These are phyloP conservation scores for Hippocampus barbouri DNA, from an alignment of 2,113 vertebrate species.

Conservation along the genomic window DNA sequence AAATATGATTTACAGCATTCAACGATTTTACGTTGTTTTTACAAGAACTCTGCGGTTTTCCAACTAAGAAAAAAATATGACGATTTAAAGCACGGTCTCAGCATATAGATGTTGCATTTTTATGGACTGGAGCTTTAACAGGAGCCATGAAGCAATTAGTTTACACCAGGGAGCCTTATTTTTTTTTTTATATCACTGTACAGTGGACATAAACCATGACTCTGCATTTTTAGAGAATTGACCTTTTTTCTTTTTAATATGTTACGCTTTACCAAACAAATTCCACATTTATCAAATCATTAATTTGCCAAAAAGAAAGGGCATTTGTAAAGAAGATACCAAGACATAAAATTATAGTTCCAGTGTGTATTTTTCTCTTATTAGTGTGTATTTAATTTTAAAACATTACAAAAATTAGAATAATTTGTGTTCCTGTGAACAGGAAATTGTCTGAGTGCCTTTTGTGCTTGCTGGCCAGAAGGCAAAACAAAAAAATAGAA, in stretches of 20 bases:
- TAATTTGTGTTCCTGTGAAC: slow-evolving; percentile 30
- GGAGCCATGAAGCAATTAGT: background rate
- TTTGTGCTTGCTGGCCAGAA: slow-evolving; percentile 33
- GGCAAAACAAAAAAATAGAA: slow-evolving; percentile 40
- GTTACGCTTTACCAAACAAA: background rate
- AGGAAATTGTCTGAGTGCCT: slow-evolving; percentile 41
- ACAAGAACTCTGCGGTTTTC: background rate
- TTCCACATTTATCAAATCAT: background rate
- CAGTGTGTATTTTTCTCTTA: background rate
- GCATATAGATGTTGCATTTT: slow-evolving; percentile 1
- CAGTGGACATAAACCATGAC: background rate
- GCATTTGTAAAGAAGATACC: background rate
- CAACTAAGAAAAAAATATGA: background rate
- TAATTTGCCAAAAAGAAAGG: background rate
- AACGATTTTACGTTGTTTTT: background rate
- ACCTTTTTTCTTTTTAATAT: background rate
- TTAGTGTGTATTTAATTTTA: background rate
- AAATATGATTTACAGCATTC: slow-evolving; percentile 13
- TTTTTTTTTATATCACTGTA: background rate
- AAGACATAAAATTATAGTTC: background rate
- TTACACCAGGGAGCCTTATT: background rate
- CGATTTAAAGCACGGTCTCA: background rate
- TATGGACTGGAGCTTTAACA: background rate
- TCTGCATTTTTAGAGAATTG: background rate
- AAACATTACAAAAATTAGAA: background rate